Evolutionary conservation across 1,140 invertebrate species (phyloP).

Genomic region (Drosophila biarmipes): DNA sequence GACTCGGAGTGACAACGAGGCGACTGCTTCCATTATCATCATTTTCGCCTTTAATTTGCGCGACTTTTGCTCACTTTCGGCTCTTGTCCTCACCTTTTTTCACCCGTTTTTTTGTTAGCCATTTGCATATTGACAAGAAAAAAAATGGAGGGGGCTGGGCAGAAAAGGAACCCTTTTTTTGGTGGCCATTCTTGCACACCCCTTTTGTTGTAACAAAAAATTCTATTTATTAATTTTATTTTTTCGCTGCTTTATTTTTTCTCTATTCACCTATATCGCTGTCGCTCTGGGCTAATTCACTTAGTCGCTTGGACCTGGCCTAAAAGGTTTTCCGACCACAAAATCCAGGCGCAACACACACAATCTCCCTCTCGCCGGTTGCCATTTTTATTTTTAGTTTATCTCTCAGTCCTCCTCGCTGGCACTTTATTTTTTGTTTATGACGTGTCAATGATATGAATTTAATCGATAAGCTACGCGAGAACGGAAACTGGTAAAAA

Average conservation of each 20-base stretch:
- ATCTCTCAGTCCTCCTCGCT: slow-evolving; percentile 11
- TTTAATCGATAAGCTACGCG: slow-evolving; percentile 50
- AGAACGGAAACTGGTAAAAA: slow-evolving; percentile 44
- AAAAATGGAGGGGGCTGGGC: slow-evolving; percentile 13
- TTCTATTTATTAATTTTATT: slow-evolving; percentile 36
- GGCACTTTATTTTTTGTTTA: slow-evolving; percentile 34
- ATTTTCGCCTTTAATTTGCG: slow-evolving; percentile 55
- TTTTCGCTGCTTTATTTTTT: slow-evolving; percentile 20
- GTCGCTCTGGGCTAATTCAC: slow-evolving; percentile 41
- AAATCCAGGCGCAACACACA: slow-evolving; percentile 12
- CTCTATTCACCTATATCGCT: slow-evolving; percentile 26
- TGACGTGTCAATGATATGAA: slow-evolving; percentile 53
- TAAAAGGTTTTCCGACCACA: slow-evolving; percentile 53
- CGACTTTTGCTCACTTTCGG: slow-evolving; percentile 61
- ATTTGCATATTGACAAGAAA: slow-evolving; percentile 65
- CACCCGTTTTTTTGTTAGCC: background rate
- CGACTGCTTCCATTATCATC: slow-evolving; percentile 54
- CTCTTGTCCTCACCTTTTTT: slow-evolving; percentile 37
- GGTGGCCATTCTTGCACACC: slow-evolving; percentile 7
- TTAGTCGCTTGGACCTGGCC: slow-evolving; percentile 26
- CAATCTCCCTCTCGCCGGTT: background rate
- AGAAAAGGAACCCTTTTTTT: slow-evolving; percentile 13
- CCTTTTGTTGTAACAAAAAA: slow-evolving; percentile 31
- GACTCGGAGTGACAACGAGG: slow-evolving; percentile 23
- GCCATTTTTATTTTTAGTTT: slow-evolving; percentile 42